Evolutionary conservation across 2,113 vertebrate species (phyloP).

Genomic region (Grantiella picta): DNA sequence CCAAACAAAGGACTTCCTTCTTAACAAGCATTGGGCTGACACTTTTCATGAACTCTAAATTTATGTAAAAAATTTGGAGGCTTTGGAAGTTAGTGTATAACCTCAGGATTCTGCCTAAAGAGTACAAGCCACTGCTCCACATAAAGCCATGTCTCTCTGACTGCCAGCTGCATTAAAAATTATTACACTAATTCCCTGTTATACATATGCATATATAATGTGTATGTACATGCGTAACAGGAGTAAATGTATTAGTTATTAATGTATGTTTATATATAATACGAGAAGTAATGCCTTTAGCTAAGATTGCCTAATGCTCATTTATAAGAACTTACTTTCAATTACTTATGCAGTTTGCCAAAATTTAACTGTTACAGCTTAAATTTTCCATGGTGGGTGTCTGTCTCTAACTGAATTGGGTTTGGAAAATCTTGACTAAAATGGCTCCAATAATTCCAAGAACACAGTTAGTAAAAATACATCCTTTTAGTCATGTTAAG

Average conservation of each 20-base stretch:
- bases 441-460: background rate
- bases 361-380: background rate
- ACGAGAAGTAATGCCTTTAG: conserved; percentile 7
- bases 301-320: background rate
- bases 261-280: background rate
- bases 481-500: conserved; percentile 3
- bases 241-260: background rate
- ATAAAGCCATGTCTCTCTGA: background rate
- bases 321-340: conserved; percentile 1
- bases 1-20: conserved; percentile 47
- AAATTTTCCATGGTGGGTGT: conserved; percentile 1
- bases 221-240: background rate
- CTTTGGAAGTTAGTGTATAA: background rate
- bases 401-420: background rate
- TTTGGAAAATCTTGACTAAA: background rate
- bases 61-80: background rate
- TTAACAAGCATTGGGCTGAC: background rate
- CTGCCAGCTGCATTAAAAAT: conserved; percentile 10
- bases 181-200: conserved; percentile 18
- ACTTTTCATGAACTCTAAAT: conserved; percentile 31
- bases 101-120: conserved; percentile 13
- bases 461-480: background rate
- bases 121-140: background rate
- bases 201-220: background rate
- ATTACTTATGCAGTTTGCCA: background rate